phyloP scores from a whole-genome alignment of 2,888 invertebrate genomes.

The Eulithis testata region DNA sequence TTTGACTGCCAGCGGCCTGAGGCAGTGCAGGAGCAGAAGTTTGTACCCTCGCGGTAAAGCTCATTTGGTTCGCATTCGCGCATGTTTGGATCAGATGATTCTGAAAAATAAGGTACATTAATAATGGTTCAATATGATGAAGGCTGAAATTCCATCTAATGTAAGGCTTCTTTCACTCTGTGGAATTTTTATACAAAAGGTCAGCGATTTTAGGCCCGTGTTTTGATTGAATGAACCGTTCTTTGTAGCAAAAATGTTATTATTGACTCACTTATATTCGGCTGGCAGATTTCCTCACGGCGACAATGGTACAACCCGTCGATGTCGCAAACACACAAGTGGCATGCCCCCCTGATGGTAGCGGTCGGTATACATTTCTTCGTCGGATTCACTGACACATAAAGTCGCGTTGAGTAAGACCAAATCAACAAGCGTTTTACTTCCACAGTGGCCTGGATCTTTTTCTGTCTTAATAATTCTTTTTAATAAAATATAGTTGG shows the following conservation, averaged over 20 bases:
- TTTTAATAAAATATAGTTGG: no score
- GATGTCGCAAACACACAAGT: conserved; percentile 55
- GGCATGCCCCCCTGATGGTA: conserved; percentile 52
- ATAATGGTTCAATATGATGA: not conserved
- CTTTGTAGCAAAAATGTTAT: no score
- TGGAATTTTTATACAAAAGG: no score
- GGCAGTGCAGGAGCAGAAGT: conserved; percentile 55
- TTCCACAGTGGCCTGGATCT: no score
- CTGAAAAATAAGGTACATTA: conserved; percentile 17
- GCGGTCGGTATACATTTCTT: conserved; percentile 57
- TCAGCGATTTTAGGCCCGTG: no score
- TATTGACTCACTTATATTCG: conserved; percentile 15
- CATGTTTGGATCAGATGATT: conserved; percentile 1
- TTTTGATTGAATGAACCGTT: no score
- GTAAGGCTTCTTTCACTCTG: no score
- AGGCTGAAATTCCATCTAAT: no score
- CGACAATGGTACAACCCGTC: conserved; percentile 62
- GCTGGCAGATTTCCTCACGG: conserved; percentile 41
- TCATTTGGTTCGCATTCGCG: conserved; percentile 47
- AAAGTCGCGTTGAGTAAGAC: conserved; percentile 18
- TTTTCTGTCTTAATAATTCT: no score
- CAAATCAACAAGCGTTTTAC: no score
- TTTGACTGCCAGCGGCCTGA: conserved; percentile 57
- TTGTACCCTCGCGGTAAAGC: conserved; percentile 50
- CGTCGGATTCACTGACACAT: conserved; percentile 49